Evolutionary conservation across 2,113 vertebrate species (phyloP).

Genomic region (Toxostoma redivivum): DNA sequence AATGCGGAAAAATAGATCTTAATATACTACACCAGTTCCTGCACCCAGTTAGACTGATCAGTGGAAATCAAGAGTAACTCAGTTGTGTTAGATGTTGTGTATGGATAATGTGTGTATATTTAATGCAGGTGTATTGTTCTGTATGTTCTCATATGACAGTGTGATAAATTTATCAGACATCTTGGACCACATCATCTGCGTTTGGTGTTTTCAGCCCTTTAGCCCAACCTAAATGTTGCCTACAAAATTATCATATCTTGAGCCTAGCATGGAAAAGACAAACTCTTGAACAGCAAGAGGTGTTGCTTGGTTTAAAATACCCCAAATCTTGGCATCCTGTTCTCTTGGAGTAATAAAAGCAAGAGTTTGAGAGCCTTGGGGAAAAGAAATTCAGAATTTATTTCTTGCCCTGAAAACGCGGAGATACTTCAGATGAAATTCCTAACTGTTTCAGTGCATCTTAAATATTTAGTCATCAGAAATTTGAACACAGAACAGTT

Average conservation of each 20-base stretch:
- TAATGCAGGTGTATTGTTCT: background rate
- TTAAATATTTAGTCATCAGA: background rate
- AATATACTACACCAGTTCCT: slow-evolving; percentile 14
- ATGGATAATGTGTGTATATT: background rate
- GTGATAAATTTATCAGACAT: background rate
- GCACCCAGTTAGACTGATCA: background rate
- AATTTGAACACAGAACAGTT: background rate
- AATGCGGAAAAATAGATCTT: slow-evolving; percentile 56
- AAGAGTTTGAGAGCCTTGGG: background rate
- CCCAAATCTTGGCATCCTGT: background rate
- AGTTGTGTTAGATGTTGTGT: background rate
- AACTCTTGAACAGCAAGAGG: background rate
- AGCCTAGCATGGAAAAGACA: background rate
- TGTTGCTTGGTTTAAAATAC: background rate
- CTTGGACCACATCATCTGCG: background rate
- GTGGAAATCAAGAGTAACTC: background rate
- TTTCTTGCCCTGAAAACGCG: background rate
- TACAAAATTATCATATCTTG: background rate
- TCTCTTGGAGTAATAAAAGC: background rate
- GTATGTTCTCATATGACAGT: background rate
- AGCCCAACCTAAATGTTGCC: background rate
- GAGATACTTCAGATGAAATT: background rate
- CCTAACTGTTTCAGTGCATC: background rate
- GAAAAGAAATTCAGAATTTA: background rate
- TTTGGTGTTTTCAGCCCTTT: background rate